A percentile compares a stretch with the other conserved stretches of the same genome.
These are phyloP conservation scores for Lasius platythorax DNA, from an alignment of 2,888 invertebrate species.

Conservation along the genomic window DNA sequence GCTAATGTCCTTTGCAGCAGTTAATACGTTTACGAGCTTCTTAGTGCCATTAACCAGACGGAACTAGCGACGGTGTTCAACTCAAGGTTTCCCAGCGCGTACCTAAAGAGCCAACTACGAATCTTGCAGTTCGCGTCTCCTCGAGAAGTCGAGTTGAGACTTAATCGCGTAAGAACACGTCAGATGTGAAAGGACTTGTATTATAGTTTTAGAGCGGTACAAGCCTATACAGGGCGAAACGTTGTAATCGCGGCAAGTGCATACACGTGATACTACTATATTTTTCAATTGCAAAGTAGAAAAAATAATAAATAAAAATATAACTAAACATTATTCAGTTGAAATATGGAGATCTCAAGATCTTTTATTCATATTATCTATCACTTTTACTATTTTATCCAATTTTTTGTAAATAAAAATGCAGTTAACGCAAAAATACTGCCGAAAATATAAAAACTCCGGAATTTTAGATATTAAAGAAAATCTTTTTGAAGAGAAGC, in stretches of 20 bases:
- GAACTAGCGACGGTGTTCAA: constrained; percentile 18
- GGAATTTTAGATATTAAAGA: background rate
- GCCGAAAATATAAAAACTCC: background rate
- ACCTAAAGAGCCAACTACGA: constrained; percentile 39
- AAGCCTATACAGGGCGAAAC: background rate
- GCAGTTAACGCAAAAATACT: background rate
- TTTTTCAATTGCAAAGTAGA: constrained; percentile 14
- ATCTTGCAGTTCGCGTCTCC: constrained; percentile 30
- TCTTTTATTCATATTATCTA: constrained; percentile 18
- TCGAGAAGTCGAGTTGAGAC: constrained; percentile 26
- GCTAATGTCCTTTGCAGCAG: constrained; percentile 70
- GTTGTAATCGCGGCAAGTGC: constrained; percentile 8
- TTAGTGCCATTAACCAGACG: constrained; percentile 68
- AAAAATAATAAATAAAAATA: background rate
- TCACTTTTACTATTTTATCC: background rate
- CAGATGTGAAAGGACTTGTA: background rate
- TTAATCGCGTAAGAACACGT: constrained; percentile 43
- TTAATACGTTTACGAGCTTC: constrained; percentile 75
- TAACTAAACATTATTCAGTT: background rate
- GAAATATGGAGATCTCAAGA: constrained; percentile 3
- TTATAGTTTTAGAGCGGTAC: constrained; percentile 28
- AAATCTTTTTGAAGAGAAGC: background rate
- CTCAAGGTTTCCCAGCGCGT: constrained; percentile 13
- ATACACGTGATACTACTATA: background rate
- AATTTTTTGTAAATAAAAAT: background rate